Evolutionary conservation across 35 echinoderm and acorn worm species (phyloP).

Genomic region (Nesometra sesokonis): DNA sequence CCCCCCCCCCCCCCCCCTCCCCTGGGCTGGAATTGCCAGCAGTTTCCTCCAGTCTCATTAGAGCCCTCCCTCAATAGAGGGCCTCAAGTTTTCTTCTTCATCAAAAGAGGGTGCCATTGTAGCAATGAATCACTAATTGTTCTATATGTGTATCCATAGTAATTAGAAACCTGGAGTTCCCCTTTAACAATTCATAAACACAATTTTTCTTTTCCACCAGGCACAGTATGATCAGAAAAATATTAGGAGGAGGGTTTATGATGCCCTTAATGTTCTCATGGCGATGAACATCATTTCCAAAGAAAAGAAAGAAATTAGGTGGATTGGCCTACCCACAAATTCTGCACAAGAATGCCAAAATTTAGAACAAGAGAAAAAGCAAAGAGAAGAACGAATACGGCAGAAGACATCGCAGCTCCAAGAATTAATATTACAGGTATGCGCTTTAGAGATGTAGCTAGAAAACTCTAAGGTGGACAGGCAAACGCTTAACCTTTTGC

Average conservation of each 20-base stretch:
- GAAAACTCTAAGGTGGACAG: no score
- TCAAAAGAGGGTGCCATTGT: no score
- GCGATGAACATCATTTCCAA: constrained; percentile 99
- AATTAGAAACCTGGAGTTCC: no score
- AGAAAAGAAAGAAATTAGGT: constrained; percentile 96
- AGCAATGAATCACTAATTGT: no score
- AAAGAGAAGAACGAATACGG: constrained; percentile 82
- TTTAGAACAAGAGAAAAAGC: constrained; percentile 78
- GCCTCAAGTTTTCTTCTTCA: no score
- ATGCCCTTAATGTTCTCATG: constrained; percentile 98
- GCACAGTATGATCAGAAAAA: constrained; percentile 99
- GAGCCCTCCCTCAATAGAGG: no score
- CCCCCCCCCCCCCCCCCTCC: no score
- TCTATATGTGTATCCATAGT: no score
- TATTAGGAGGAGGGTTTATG: constrained; percentile 93
- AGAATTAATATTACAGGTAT: constrained; percentile 95
- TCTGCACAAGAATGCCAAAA: constrained; percentile 94
- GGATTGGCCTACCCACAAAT: constrained; percentile 96
- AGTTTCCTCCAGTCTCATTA: no score
- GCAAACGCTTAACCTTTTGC: no score
- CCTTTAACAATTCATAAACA: background rate
- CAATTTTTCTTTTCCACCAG: constrained; percentile 19
- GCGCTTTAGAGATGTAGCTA: no score
- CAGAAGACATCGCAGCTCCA: constrained; percentile 90
- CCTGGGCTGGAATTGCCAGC: no score